Percentiles rank a stretch among this genome's conserved stretches.
phyloP scores from a whole-genome alignment of 2,888 invertebrate genomes.

The Hoplodrina ambigua region DNA sequence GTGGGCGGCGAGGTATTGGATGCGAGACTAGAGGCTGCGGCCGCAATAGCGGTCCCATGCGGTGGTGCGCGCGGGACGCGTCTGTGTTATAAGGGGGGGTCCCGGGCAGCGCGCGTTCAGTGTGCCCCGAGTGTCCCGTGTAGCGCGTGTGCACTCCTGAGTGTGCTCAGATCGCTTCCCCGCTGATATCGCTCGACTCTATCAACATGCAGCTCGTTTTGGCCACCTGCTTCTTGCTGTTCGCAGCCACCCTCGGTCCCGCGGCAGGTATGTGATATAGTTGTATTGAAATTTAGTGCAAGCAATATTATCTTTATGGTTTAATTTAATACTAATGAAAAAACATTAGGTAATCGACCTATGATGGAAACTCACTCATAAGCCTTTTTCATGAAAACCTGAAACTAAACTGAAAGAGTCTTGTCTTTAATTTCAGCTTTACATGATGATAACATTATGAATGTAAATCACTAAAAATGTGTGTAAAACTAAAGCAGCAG shows the following conservation, averaged over 20 bases:
- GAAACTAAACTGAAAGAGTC: neutral
- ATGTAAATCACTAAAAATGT: neutral
- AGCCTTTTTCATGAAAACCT: slow-evolving; percentile 5
- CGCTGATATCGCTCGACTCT: slow-evolving; percentile 71
- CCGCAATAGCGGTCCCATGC: slow-evolving; percentile 75
- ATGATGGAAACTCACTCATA: neutral
- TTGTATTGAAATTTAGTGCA: slow-evolving; percentile 21
- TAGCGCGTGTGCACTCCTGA: slow-evolving; percentile 84
- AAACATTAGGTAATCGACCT: neutral
- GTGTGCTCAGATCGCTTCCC: slow-evolving; percentile 73
- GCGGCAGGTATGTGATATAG: slow-evolving; percentile 87
- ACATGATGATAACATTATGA: neutral
- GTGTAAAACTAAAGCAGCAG: slow-evolving; percentile 7
- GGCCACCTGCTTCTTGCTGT: slow-evolving; percentile 89
- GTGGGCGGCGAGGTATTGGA: slow-evolving; percentile 74
- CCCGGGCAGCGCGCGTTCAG: slow-evolving; percentile 89
- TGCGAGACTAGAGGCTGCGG: slow-evolving; percentile 63
- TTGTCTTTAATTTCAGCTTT: neutral
- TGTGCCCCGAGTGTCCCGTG: slow-evolving; percentile 89
- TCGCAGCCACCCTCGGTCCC: slow-evolving; percentile 88
- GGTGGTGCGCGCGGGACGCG: slow-evolving; percentile 86
- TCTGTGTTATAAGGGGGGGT: slow-evolving; percentile 89
- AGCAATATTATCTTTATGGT: neutral
- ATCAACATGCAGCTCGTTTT: slow-evolving; percentile 87
- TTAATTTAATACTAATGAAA: neutral